Evolutionary conservation across 2,113 vertebrate species (phyloP).

Genomic region (Eptesicus fuscus): DNA sequence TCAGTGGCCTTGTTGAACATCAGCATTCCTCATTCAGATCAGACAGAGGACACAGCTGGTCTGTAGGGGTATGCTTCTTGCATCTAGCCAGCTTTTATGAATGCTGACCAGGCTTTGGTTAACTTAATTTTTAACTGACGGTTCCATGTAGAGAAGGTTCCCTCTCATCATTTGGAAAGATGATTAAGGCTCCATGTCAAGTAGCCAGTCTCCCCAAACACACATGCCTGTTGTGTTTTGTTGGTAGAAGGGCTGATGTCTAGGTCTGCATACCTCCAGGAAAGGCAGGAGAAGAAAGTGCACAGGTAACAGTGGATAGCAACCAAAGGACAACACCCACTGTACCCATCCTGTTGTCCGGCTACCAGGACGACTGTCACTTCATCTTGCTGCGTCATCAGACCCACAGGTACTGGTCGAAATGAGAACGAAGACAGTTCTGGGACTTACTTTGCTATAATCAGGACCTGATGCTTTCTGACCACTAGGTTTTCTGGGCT

Average conservation of each 20-base stretch:
- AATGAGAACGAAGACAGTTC: fast-evolving
- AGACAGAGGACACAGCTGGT: fast-evolving
- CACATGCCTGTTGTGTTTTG: neutral
- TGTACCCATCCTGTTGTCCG: fast-evolving
- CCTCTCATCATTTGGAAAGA: neutral
- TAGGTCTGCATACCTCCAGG: fast-evolving
- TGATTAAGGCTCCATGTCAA: neutral
- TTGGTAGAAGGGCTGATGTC: fast-evolving
- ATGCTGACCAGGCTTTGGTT: neutral
- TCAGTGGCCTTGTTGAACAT: neutral
- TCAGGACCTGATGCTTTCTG: fast-evolving
- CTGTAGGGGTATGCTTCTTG: neutral
- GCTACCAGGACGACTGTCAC: fast-evolving
- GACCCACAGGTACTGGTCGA: neutral
- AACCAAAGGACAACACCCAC: fast-evolving
- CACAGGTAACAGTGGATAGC: fast-evolving
- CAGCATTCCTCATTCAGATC: neutral
- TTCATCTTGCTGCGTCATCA: too few species aligned
- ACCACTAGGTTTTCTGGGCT: fast-evolving
- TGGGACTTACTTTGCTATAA: fast-evolving
- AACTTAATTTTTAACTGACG: neutral
- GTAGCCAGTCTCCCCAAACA: neutral
- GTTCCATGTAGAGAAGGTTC: neutral
- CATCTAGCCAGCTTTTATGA: neutral
- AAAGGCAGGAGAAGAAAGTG: too few species aligned